Base-by-base conservation (phyloP, 2,113 vertebrate genomes). In the Hydrolagus affinis region DNA sequence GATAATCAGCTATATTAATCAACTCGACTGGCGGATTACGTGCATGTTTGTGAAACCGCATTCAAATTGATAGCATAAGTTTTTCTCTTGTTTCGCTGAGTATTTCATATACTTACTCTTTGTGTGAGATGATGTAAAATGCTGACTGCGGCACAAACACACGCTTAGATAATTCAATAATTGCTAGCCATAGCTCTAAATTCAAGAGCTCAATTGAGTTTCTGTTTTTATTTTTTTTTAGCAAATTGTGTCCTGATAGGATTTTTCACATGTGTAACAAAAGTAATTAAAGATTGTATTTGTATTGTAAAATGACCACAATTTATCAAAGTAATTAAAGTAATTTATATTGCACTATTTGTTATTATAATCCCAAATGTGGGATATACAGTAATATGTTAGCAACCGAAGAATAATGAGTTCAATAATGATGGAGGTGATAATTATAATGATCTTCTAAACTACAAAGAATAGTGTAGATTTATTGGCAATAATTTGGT, bases 401-500 rank as follows among this genome's bases (percentile, higher is more conserved):
- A 93, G 92, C 94, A 95, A 94, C 94, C 93, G 91, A 93, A 94
- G 94, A 95, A 94, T 95, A 95, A 95, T 95, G 94, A 94, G 92
- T 95, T 96, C 93, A 92, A 94, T 94, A 95, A 95, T 94, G 93
- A 95, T 94, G 95, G 94, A 91, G 90, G 93, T 94, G 93, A 95
- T 95, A 94, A 95, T 94, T 93, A 92, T 95, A 95, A 95, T 95
- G 93, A 94, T 95, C 78, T 83, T 94, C 95, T 94, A 95, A 94
- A 92, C 93, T 94, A 94, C 94, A 95, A 94, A 94, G 93, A 94
- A 92, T 91, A 91, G 93, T 92, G 93, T 92, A 95, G 95, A 94
- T 95, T 95, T 95, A 96, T 95, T 94, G 92, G 92, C 94, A 95
- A 95, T 95, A 95, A 95, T 92, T 93, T 93, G 93, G 90, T 93